Evolutionary conservation across 2,113 vertebrate genomes (phyloP).

Genomic region (Mystacornis crossleyi): DNA sequence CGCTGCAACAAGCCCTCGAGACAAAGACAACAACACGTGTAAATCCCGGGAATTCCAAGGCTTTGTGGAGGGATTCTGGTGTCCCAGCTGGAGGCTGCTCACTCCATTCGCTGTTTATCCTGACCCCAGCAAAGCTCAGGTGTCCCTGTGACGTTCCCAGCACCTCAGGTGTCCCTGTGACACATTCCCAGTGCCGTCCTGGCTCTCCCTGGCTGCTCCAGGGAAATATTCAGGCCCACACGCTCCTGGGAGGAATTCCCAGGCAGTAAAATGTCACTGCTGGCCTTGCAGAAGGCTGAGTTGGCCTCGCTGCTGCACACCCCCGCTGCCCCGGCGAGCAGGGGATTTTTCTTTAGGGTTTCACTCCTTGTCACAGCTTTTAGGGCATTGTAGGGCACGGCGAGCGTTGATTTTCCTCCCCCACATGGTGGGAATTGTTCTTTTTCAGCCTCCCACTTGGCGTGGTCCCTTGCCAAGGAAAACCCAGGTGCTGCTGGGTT

Average conservation of each 20-base stretch:
- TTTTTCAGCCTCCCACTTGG: constrained; percentile 20
- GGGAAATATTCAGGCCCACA: neutral
- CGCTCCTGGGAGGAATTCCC: neutral
- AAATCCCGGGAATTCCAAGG: neutral
- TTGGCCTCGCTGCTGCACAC: neutral
- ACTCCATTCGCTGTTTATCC: neutral
- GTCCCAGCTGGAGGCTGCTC: neutral
- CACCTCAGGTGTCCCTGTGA: neutral
- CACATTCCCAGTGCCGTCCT: neutral
- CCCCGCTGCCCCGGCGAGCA: neutral
- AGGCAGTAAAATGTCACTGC: neutral
- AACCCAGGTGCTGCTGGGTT: constrained; percentile 53
- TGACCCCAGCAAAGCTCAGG: neutral
- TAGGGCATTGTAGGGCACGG: neutral
- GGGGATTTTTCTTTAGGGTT: neutral
- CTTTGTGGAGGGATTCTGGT: neutral
- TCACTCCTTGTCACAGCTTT: neutral
- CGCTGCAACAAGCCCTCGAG: neutral
- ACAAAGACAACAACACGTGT: neutral
- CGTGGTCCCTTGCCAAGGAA: constrained; percentile 42
- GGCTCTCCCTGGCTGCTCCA: neutral
- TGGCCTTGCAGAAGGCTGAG: neutral
- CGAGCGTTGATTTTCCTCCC: neutral
- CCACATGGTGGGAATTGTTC: constrained; percentile 22
- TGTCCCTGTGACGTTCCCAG: neutral